Base-by-base conservation (phyloP, 2,888 invertebrate species). In the Platycheirus albimanus region DNA sequence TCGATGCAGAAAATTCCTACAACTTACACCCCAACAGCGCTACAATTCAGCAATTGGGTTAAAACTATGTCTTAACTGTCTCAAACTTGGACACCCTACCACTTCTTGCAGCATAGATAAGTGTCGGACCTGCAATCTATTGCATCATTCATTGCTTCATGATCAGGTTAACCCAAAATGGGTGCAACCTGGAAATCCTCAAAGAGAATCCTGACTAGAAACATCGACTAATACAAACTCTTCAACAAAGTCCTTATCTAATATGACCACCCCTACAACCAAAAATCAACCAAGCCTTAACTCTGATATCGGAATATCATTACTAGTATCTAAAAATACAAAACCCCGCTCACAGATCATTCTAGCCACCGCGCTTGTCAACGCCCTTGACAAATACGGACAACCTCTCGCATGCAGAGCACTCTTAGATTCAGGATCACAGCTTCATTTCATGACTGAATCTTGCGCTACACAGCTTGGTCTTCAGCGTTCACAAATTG, bases 341-440 rank as follows among this genome's bases (percentile, higher is more conserved):
- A 19, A 43, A 43, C 15, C 2, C 8, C 43, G 43, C 17, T 17
- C 8, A 8, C 17, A 43, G 17, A 17, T 10, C 6, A 17, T 43
- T 43, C 15, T 17, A 10, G 43, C 43, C 43, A 10, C 10, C 1
- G 10, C 7, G 43, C 7, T 49, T 20, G 49, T 24, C 49, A 24
- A 19, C 4, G 30, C 52, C 13, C 15, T 52, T 30, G 33, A 17
- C 5, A 54, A 54, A 36, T 54, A 28, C 36, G 19, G 54, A 0
- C 54, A 54, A 28, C 54, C 36, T 36, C 54, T 54, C 54, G 30
- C 19, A 7, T 54, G 36, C 36, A 36, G 54, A 36, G 36, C 54
- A 8, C 54, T 54, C 5, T 36, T 38, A 19, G 54, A 54, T 13
- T 38, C 38, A 38, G 38, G 38, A 5, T 38, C 13, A 3, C 38